Evolutionary conservation across 2,888 invertebrate genomes (phyloP), one percentile per base, ranked within the genome.

Genomic region (Acleris laterana): DNA sequence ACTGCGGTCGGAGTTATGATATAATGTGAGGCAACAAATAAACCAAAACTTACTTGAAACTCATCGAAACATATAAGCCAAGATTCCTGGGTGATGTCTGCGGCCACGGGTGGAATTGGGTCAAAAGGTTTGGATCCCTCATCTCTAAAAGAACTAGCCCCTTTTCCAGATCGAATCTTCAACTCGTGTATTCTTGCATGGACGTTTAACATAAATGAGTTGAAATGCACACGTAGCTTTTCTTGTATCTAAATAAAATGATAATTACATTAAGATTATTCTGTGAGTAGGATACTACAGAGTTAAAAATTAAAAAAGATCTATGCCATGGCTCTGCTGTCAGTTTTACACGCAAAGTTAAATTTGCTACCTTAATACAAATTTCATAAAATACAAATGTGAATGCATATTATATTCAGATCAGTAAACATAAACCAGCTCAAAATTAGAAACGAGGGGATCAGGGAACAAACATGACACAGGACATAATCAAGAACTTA

Each of bases 31-130:
- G 46, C 17, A 46, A 17, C n/a, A 51, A 25, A 11, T n/a, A 17
- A 62, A 66, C 38, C 2, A 44, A 28, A 5, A 76, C 80, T 83
- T 78, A 96, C 98, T 95, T 99, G 99, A 93, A 99, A 99, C 90
- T 99, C 99, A 93, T 99, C 99, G 89, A 99, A 98, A 88, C 99
- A 99, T 69, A 99, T 95, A 32, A 99, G 93, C 97, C 98, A 98
- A 22, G 97, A 95, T 78, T 97, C 96, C 58, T 95, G 94, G 28
- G 96, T 95, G 70, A 99, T 98, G 71, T 95, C 94, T 72, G 96
- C 95, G 13, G 99, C 99, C 1, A 99, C 98, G 5, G 98, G 97
- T 25, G 97, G 96, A 68, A 99, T 99, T 0, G 99, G 99, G 90
- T 99, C 99, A 86, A 97, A 98, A 13, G 90, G 91, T 66, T 89